phyloP scores from a whole-genome alignment of 2,113 vertebrate species.

The Axis porcinus region DNA sequence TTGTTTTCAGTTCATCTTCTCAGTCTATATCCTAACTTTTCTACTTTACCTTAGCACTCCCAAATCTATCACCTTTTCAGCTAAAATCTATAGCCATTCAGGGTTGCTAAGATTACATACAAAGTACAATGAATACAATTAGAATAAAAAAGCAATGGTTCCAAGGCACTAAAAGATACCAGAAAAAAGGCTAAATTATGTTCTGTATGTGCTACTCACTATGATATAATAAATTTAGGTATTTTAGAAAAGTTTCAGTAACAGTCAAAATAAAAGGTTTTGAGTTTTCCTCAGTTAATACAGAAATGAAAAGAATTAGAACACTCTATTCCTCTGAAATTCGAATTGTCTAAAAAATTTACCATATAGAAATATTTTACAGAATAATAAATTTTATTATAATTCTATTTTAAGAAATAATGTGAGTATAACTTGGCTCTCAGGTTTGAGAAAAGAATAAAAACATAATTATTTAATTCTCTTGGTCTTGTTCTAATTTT shows the following conservation, averaged over 20 bases:
- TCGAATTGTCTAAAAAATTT: constrained; percentile 11
- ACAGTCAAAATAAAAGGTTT: not conserved
- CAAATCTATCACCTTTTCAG: not conserved
- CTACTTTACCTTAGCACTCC: not conserved
- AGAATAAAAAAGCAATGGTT: not conserved
- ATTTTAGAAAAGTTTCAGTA: not conserved
- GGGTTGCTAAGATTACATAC: not conserved
- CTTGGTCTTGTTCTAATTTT: constrained; percentile 4
- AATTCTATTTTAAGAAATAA: not conserved
- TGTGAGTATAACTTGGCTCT: not conserved
- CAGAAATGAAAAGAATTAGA: constrained; percentile 19
- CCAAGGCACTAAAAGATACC: not conserved
- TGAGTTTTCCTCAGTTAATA: not conserved
- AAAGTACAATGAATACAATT: not conserved
- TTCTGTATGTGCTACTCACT: not conserved
- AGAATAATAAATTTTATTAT: not conserved
- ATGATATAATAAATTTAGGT: not conserved
- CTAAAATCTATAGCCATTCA: not conserved
- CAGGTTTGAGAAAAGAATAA: not conserved
- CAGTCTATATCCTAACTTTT: not conserved
- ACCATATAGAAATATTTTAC: not conserved
- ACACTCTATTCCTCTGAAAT: not conserved
- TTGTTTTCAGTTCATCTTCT: not conserved
- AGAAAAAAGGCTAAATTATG: not conserved
- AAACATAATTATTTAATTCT: not conserved